Conservation (phyloP, 2,797 vertebrate species). For the Australoheros facetus region DNA sequence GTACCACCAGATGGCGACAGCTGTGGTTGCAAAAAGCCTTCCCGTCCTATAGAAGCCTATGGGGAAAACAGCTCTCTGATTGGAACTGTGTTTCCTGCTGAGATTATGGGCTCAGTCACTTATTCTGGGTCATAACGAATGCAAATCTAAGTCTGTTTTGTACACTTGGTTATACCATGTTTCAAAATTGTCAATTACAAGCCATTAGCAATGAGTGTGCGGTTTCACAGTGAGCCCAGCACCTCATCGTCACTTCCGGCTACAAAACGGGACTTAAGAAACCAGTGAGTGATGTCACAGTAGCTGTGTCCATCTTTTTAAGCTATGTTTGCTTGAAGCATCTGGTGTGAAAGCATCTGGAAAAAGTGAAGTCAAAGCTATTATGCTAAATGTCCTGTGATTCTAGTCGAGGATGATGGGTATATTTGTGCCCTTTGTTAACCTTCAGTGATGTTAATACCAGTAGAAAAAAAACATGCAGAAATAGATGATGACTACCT, state of each 20-base stretch:
- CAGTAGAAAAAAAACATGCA: slow-evolving; percentile 20
- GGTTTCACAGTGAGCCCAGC: no score
- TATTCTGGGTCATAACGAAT: not conserved
- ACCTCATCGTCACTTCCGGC: not conserved
- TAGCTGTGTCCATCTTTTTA: not conserved
- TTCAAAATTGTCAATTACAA: not conserved
- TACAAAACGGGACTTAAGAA: not conserved
- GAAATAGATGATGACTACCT: slow-evolving; percentile 21
- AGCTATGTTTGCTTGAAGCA: no score
- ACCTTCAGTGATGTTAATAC: not conserved
- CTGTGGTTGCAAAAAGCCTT: not conserved
- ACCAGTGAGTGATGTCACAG: not conserved
- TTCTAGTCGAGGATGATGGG: not conserved
- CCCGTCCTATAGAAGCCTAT: not conserved
- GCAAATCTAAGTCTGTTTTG: not conserved
- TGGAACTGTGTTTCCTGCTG: not conserved
- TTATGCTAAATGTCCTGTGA: not conserved
- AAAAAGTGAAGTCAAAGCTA: not conserved
- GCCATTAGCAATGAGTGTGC: no score
- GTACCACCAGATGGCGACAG: not conserved
- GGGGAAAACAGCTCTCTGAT: not conserved
- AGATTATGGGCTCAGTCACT: not conserved
- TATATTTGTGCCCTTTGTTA: slow-evolving; percentile 3
- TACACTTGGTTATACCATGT: not conserved
- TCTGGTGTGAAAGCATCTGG: no score